These are phyloP conservation scores for Fragum whitleyi DNA, from an alignment of 2,888 invertebrate species.

Conservation along the genomic window DNA sequence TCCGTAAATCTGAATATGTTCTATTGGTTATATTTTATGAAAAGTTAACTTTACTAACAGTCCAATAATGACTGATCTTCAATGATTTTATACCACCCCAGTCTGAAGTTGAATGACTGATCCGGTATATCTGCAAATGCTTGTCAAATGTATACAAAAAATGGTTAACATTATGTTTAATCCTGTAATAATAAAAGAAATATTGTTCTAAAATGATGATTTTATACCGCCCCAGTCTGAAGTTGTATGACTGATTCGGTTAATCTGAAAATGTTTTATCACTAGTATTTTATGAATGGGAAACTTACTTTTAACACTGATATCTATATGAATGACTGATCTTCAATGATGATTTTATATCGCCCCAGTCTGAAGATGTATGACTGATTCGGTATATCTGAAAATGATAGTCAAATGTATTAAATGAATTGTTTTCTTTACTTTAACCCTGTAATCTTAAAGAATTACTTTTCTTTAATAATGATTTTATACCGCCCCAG, in stretches of 20 bases:
- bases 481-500: slow-evolving; percentile 16
- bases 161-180: neutral
- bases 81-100: slow-evolving; percentile 19
- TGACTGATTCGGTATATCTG: slow-evolving; percentile 23
- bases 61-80: too few relatives aligned
- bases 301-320: neutral
- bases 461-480: neutral
- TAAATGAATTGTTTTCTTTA: too few relatives aligned
- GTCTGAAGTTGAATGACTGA: slow-evolving; percentile 19
- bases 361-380: slow-evolving; percentile 17
- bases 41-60: too few relatives aligned
- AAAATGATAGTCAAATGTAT: neutral
- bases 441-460: neutral
- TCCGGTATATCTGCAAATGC: slow-evolving; percentile 8
- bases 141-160: neutral
- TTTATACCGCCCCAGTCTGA: slow-evolving; percentile 15
- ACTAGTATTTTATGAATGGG: neutral
- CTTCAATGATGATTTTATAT: neutral
- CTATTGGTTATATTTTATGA: too few relatives aligned
- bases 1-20: neutral
- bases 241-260: neutral
- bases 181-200: neutral
- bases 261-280: neutral
- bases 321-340: neutral
- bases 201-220: neutral